Evolutionary conservation across 2,888 invertebrate genomes (phyloP).

Genomic region (Empis stercorea): DNA sequence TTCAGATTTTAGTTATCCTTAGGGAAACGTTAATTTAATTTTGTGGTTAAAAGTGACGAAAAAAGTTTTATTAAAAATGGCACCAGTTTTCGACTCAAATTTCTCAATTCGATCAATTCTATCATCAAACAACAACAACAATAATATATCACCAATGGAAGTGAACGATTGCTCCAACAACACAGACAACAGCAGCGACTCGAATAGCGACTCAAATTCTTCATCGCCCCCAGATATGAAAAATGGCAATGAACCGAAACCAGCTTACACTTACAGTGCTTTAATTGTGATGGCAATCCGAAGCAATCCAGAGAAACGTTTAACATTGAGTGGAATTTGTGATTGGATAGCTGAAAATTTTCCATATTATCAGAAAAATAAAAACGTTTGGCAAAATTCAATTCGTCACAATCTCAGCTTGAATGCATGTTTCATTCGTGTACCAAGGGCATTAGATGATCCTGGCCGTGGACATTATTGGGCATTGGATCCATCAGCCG

Average conservation of each 20-base stretch:
- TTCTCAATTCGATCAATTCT: constrained; percentile 24
- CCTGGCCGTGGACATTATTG: constrained; percentile 98
- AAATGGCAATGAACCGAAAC: constrained; percentile 43
- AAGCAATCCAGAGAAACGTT: constrained; percentile 75
- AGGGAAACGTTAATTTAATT: no score
- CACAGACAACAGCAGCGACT: no score
- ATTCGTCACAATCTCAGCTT: constrained; percentile 41
- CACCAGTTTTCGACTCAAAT: constrained; percentile 21
- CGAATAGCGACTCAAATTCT: background rate
- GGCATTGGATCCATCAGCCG: constrained; percentile 91
- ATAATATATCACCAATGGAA: background rate
- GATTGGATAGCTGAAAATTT: constrained; percentile 96
- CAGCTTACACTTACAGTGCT: constrained; percentile 94
- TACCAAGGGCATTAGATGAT: constrained; percentile 90
- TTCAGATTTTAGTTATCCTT: no score
- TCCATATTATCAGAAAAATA: constrained; percentile 91
- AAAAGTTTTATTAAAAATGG: constrained; percentile 23
- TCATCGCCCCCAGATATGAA: background rate
- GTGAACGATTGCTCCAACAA: no score
- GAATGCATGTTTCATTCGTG: constrained; percentile 95
- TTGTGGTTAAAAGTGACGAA: no score
- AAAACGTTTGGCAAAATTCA: constrained; percentile 97
- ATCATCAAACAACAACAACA: background rate
- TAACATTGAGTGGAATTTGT: constrained; percentile 90
- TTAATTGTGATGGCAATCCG: constrained; percentile 98